These are phyloP conservation scores for Callosobruchus maculatus DNA, from an alignment of 2,888 invertebrate genomes.

Conservation along the genomic window DNA sequence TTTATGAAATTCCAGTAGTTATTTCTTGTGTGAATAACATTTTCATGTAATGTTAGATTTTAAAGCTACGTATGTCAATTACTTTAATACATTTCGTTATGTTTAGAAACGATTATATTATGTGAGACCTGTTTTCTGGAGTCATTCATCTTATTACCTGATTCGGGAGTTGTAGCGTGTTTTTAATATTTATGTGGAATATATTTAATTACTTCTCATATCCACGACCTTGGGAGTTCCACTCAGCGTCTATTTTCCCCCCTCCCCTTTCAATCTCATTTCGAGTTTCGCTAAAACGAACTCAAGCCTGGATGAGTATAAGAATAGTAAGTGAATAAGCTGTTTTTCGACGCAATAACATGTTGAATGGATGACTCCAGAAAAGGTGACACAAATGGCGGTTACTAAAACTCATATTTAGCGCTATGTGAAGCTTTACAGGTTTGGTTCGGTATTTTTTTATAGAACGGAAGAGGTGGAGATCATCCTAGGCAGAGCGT, in stretches of 20 bases:
- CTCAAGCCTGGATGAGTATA: no score
- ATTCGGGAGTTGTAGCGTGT: no score
- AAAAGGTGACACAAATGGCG: not conserved
- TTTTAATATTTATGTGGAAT: no score
- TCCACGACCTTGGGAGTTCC: no score
- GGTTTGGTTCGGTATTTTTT: slow-evolving; percentile 11
- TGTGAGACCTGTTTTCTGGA: not conserved
- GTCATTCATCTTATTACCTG: not conserved
- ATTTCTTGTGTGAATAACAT: not conserved
- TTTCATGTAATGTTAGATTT: not conserved
- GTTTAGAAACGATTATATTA: not conserved
- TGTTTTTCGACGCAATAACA: no score
- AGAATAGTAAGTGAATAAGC: no score
- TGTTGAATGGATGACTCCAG: not conserved
- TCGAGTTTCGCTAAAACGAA: no score
- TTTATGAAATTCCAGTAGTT: not conserved
- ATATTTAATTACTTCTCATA: no score
- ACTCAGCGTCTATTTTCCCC: no score
- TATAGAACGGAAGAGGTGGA: slow-evolving; percentile 50
- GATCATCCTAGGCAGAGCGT: slow-evolving; percentile 81
- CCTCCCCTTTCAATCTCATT: no score
- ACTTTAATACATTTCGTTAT: not conserved
- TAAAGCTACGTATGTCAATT: not conserved
- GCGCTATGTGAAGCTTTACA: not conserved
- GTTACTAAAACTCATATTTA: not conserved